Conservation (phyloP, 2,888 invertebrate species). For the Cataglyphis livida region DNA sequence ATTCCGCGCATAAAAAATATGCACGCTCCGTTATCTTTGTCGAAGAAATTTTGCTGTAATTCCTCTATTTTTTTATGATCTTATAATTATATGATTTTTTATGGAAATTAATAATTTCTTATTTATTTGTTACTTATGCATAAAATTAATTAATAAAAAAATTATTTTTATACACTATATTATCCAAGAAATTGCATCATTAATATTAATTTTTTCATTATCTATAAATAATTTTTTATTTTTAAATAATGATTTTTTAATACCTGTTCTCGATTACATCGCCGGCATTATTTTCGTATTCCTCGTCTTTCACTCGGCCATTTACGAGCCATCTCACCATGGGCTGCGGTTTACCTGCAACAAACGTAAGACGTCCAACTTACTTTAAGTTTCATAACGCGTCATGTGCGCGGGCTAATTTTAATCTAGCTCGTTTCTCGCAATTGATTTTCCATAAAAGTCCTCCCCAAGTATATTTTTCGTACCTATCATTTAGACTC, state of each 20-base stretch:
- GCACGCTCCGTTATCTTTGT: not conserved
- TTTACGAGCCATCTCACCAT: conserved; percentile 94
- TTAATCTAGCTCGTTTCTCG: not conserved
- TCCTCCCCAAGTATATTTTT: not conserved
- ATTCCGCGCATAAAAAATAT: not conserved
- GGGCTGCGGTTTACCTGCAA: conserved; percentile 92
- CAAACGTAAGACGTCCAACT: conserved; percentile 39
- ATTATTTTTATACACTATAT: too few species aligned
- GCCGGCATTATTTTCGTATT: conserved; percentile 93
- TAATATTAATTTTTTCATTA: too few species aligned
- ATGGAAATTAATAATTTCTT: too few species aligned
- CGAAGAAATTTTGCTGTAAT: not conserved
- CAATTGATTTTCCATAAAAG: conserved; percentile 21
- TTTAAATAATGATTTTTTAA: too few species aligned
- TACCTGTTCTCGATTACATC: conserved; percentile 94
- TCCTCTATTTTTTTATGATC: too few species aligned
- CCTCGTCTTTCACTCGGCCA: conserved; percentile 91
- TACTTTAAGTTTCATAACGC: not conserved
- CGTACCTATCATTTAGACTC: conserved; percentile 23
- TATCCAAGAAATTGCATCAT: too few species aligned
- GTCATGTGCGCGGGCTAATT: not conserved
- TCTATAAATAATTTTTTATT: too few species aligned
- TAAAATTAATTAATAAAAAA: too few species aligned
- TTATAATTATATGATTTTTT: too few species aligned
- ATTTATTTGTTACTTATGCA: too few species aligned